Base-by-base conservation (phyloP, 2,113 vertebrate genomes). In the Brachyistius frenatus region DNA sequence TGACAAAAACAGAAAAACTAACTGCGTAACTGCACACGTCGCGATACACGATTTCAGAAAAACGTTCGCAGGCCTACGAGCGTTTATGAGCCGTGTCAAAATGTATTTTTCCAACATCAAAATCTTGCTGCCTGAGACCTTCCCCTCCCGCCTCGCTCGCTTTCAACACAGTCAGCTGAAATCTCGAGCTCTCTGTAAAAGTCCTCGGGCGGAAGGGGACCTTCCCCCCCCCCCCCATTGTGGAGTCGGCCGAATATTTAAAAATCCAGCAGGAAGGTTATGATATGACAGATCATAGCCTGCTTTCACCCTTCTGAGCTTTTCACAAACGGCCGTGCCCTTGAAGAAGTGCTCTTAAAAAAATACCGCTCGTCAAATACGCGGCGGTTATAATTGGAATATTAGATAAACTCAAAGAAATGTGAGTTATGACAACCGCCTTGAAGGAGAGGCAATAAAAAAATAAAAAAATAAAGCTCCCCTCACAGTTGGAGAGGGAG, bases 351-450 rank as follows among this genome's bases (percentile, higher is more conserved):
- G 49, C 73, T 87, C 69, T 81, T 89, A 66, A 83, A 80, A 86
- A 80, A 86, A 88, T 37, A 86, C 75, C 16, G 49, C 57, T 32
- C 57, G 72, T 86, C 72, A 74, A 87, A 85, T 81, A 83, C 80
- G 82, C 73, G 72, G 85, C 91, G 58, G 72, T 72, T 23, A 80
- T 85, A 86, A 91, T 88, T 77, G 78, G 83, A 85, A 83, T 88
- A 91, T 87, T 87, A 91, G 86, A 90, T 87, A 85, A 90, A 90
- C 78, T 80, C 71, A 78, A 83, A 87, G 69, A 87, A 87, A 81
- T 79, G 56, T 84, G 91, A 92, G 78, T 92, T 91, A 88, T 91
- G 88, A 79, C 81, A 76, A 71, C 64, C 66, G 49, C 88, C 84
- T 90, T 91, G 83, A 83, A 86, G 54, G 73, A 72, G 76, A 84